Conservation (phyloP, 2,797 vertebrate species). For the Sebastes trivittatus region DNA sequence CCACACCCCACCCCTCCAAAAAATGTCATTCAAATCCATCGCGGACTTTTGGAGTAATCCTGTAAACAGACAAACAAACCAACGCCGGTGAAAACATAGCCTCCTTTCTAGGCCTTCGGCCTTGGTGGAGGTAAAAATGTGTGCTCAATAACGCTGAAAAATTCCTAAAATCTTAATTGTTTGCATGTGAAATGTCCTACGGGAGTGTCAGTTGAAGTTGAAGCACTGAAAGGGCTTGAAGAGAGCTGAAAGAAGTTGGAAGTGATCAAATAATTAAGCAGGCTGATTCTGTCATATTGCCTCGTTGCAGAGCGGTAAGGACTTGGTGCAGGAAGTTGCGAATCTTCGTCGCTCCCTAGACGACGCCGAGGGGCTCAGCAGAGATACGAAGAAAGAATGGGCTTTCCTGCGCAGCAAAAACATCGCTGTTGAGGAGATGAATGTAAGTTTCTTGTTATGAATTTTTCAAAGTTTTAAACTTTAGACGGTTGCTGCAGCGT, state of each 20-base stretch:
- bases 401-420: slow-evolving; percentile 89
- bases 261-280: neutral
- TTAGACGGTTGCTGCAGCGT: no score
- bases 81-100: no score
- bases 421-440: slow-evolving; percentile 84
- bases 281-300: accelerated
- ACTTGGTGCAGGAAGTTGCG: slow-evolving; percentile 83
- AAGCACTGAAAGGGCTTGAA: neutral
- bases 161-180: accelerated
- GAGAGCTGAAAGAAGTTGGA: neutral
- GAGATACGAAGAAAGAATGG: slow-evolving; percentile 91
- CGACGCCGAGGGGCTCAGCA: slow-evolving; percentile 86
- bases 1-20: no score
- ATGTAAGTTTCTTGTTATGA: slow-evolving; percentile 70
- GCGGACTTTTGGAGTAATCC: no score
- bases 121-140: no score
- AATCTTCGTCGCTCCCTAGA: slow-evolving; percentile 86
- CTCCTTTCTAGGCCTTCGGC: no score
- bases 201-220: neutral
- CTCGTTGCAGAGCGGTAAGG: slow-evolving; percentile 80
- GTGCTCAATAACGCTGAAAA: accelerated
- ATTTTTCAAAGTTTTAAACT: no score
- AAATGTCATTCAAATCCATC: accelerated
- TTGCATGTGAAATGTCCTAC: neutral
- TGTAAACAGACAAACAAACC: no score